phyloP scores from a whole-genome alignment of 2,888 invertebrate species.

The Pycnomerus fuliginosus region DNA sequence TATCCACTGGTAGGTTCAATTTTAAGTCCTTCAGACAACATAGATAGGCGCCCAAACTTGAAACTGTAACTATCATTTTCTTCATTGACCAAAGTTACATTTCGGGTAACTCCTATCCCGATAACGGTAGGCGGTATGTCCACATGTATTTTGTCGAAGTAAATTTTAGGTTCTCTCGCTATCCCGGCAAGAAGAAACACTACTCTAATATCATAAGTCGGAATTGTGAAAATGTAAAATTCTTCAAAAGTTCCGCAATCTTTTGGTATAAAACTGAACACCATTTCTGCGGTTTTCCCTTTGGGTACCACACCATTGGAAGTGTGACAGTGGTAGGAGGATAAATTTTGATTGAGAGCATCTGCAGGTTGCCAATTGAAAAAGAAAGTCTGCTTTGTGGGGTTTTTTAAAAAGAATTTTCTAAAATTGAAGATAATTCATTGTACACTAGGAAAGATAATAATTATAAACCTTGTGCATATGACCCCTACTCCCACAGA shows the following conservation, averaged over 20 bases:
- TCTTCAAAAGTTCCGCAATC: conserved; percentile 64
- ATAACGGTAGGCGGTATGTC: conserved; percentile 63
- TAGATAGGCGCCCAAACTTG: conserved; percentile 57
- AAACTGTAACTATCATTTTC: conserved; percentile 58
- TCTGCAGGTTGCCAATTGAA: conserved; percentile 7
- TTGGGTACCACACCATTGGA: conserved; percentile 61
- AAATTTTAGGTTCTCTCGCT: conserved; percentile 64
- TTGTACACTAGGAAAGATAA: background rate
- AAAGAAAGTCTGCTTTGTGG: conserved; percentile 14
- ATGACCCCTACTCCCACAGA: conserved; percentile 60
- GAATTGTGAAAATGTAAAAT: conserved; percentile 54
- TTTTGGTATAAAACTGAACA: conserved; percentile 65
- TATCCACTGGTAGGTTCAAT: conserved; percentile 8
- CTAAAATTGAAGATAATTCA: conserved; percentile 54
- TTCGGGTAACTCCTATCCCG: conserved; percentile 55
- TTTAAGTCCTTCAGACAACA: conserved; percentile 54
- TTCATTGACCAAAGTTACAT: conserved; percentile 56
- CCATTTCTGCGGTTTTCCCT: conserved; percentile 61
- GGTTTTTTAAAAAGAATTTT: conserved; percentile 54
- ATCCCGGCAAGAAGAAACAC: conserved; percentile 64
- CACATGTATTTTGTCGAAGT: conserved; percentile 60
- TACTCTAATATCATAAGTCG: conserved; percentile 55
- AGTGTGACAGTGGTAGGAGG: conserved; percentile 59
- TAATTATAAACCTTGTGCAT: conserved; percentile 31
- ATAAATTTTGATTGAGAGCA: conserved; percentile 39